phyloP scores from a whole-genome alignment of 2,113 vertebrate genomes.

The Chloropsis hardwickii region DNA sequence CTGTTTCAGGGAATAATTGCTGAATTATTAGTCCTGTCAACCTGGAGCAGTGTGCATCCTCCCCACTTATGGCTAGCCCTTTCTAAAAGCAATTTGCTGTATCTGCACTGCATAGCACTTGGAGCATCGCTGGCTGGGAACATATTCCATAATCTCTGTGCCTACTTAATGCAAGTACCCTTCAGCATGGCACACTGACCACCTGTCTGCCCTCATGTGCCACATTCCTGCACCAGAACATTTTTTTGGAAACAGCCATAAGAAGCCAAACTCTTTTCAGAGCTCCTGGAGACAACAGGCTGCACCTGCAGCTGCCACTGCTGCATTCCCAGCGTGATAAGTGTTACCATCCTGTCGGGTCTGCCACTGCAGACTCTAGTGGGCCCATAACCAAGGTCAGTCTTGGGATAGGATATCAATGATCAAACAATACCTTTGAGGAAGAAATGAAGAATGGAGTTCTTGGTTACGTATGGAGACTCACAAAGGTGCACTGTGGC shows the following conservation, averaged over 20 bases:
- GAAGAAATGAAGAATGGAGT: background rate
- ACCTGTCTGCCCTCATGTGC: background rate
- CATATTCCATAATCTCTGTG: background rate
- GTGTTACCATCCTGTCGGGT: background rate
- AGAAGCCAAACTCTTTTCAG: background rate
- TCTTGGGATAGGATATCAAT: background rate
- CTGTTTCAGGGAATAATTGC: background rate
- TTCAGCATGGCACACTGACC: background rate
- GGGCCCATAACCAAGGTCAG: background rate
- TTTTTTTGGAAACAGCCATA: background rate
- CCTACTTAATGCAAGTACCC: background rate
- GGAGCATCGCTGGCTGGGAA: accelerated
- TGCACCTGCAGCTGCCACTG: background rate
- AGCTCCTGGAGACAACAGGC: background rate
- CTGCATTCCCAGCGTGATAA: background rate
- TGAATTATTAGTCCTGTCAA: background rate
- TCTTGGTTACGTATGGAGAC: background rate
- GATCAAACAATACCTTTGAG: background rate
- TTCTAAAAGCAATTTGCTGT: background rate
- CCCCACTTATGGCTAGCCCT: background rate
- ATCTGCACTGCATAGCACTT: background rate
- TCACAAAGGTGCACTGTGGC: background rate
- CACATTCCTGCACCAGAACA: background rate
- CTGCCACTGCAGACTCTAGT: background rate
- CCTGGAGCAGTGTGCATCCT: background rate